Base-by-base conservation (phyloP, 2,888 invertebrate genomes). In the Drosophila percnosoma region DNA sequence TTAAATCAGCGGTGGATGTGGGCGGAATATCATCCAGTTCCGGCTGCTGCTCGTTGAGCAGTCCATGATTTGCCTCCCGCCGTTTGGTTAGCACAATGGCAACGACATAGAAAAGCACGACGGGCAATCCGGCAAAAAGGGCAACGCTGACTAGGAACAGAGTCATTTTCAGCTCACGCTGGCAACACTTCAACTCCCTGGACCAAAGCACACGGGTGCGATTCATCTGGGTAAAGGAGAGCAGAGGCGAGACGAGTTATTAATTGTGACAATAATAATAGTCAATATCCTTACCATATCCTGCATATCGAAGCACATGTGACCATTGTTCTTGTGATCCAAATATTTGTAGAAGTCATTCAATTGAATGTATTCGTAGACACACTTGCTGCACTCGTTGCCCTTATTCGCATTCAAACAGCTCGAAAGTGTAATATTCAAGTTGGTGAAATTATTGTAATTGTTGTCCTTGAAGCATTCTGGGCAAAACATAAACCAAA, bases 191-290 rank as follows among this genome's bases (percentile, higher is more conserved):
- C 0, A 90, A 68, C 4, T 82, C 82, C 53, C 85, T 91, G 0
- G 92, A 92, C 92, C 92, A 92, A 0, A 42, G 34, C 0, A 74
- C 69, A 2, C 92, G 91, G 1, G 92, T 91, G 34, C 82, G 84
- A 66, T 92, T 92, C 92, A 92, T 92, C 92, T 92, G 55, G 2
- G 10, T 15, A 7, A 4, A 24, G 24, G 8, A 8, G 6, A 24
- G 4, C 21, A 13, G 13, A 79, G 63, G n/a, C 27, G 34, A 27
- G 15, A 8, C 4, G 0, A 8, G 3, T 18, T 8, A 55, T 42
- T 57, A 42, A 18, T 0, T 13, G 18, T 11, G 2, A 1, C 0
- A 34, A 18, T 15, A n/a, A 6, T 0, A 33, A 4, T 11, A 13
- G 33, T 11, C 10, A 24, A 24, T 10, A 29, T 36, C 15, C 78